Percentiles rank a stretch among this genome's conserved stretches.
phyloP scores from a whole-genome alignment of 2,888 invertebrate genomes.

The Cataglyphis cursor region DNA sequence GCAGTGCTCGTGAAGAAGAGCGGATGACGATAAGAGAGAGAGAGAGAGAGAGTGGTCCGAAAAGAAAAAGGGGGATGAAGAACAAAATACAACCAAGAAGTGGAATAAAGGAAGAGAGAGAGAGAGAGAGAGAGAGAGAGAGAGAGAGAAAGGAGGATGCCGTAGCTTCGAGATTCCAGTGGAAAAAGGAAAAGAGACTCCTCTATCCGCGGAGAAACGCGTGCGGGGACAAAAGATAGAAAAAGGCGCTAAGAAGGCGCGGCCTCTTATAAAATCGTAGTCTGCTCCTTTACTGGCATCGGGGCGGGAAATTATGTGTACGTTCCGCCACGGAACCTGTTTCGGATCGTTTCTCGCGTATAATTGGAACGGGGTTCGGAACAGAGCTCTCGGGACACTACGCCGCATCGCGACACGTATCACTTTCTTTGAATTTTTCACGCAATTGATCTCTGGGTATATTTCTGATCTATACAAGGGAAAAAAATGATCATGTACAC shows the following conservation, averaged over 20 bases:
- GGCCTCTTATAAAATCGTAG: conserved; percentile 84
- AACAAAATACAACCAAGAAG: conserved; percentile 41
- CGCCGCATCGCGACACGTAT: conserved; percentile 46
- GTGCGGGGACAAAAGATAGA: conserved; percentile 69
- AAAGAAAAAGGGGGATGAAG: conserved; percentile 16
- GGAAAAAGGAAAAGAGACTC: conserved; percentile 54
- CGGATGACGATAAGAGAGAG: conserved; percentile 35
- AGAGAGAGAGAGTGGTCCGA: conserved; percentile 6
- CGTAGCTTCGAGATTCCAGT: conserved; percentile 66
- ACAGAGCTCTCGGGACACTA: conserved; percentile 67
- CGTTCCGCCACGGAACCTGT: conserved; percentile 84
- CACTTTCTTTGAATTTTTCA: conserved; percentile 36
- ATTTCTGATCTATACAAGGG: background rate
- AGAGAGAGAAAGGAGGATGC: conserved; percentile 52
- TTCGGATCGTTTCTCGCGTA: conserved; percentile 82
- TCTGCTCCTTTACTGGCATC: conserved; percentile 83
- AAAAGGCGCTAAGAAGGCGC: conserved; percentile 84
- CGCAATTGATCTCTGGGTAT: conserved; percentile 11
- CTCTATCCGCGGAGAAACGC: conserved; percentile 40
- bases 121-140: conserved; percentile 48
- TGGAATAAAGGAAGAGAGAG: conserved; percentile 29
- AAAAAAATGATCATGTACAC: background rate
- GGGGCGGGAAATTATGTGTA: conserved; percentile 84
- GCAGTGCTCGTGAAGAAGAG: conserved; percentile 36
- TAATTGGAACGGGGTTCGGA: conserved; percentile 83